These are phyloP conservation scores for Rhinoraja longicauda DNA, from an alignment of 2,797 vertebrate species.

Conservation along the genomic window DNA sequence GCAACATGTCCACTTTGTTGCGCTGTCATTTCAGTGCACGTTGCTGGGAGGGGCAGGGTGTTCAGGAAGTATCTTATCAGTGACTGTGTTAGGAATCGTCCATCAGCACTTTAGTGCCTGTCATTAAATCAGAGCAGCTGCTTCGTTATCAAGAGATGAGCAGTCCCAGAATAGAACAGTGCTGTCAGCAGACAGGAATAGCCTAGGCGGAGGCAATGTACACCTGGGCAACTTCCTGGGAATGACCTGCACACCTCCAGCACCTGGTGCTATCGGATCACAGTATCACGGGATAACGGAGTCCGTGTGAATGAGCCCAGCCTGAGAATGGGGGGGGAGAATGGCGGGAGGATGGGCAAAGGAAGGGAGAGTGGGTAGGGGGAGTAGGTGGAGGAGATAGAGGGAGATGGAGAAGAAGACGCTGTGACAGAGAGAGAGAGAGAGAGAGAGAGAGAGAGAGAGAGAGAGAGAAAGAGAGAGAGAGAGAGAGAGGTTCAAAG, in stretches of 20 bases:
- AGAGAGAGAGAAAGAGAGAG: background rate
- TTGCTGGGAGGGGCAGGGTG: constrained; percentile 28
- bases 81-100: background rate
- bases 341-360: too few relatives aligned
- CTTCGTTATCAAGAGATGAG: background rate
- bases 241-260: background rate
- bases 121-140: background rate
- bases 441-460: background rate
- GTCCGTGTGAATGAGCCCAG: background rate
- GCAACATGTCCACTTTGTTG: background rate
- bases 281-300: too few relatives aligned
- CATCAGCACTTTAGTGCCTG: background rate
- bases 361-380: too few relatives aligned
- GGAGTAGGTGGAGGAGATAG: background rate
- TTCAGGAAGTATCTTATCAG: background rate
- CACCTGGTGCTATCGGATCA: background rate
- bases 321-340: background rate
- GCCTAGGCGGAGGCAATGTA: background rate
- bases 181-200: background rate
- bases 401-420: background rate
- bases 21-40: fast-evolving
- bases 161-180: background rate
- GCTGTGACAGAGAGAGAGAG: too few relatives aligned
- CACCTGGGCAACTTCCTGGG: background rate
- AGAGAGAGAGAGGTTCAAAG: background rate